These are phyloP conservation scores for Cinclus cinclus DNA, from an alignment of 2,113 vertebrate genomes.

Conservation along the genomic window DNA sequence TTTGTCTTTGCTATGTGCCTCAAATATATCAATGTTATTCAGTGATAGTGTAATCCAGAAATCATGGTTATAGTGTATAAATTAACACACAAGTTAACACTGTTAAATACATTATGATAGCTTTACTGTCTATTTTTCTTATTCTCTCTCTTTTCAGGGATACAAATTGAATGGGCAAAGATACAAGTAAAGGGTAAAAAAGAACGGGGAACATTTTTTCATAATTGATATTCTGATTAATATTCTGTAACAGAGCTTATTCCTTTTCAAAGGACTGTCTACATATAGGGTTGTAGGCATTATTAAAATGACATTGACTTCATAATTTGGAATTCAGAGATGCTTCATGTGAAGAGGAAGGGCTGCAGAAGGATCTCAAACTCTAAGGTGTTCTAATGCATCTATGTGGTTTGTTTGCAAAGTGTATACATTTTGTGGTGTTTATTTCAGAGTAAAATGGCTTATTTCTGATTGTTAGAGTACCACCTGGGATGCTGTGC, in stretches of 20 bases:
- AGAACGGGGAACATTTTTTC: not conserved
- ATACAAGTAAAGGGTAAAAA: not conserved
- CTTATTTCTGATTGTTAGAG: not conserved
- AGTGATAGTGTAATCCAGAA: not conserved
- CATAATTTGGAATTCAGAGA: not conserved
- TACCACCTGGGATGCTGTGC: not conserved
- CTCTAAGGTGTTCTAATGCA: not conserved
- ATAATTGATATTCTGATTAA: not conserved
- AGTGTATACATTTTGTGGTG: not conserved
- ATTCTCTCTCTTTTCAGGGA: not conserved
- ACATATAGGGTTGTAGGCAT: not conserved
- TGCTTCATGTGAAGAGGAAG: not conserved
- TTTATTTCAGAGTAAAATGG: not conserved
- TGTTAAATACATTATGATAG: not conserved
- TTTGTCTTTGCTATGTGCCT: not conserved
- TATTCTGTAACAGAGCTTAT: not conserved
- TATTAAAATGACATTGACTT: not conserved
- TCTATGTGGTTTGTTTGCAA: not conserved
- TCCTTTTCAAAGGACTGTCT: not conserved
- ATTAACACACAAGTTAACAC: conserved; percentile 4
- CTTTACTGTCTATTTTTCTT: not conserved
- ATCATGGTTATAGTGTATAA: not conserved
- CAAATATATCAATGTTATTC: not conserved
- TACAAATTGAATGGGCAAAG: not conserved
- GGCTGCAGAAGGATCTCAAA: not conserved